These are phyloP conservation scores for Selene dorsalis DNA, from an alignment of 2,797 vertebrate genomes.

Conservation along the genomic window DNA sequence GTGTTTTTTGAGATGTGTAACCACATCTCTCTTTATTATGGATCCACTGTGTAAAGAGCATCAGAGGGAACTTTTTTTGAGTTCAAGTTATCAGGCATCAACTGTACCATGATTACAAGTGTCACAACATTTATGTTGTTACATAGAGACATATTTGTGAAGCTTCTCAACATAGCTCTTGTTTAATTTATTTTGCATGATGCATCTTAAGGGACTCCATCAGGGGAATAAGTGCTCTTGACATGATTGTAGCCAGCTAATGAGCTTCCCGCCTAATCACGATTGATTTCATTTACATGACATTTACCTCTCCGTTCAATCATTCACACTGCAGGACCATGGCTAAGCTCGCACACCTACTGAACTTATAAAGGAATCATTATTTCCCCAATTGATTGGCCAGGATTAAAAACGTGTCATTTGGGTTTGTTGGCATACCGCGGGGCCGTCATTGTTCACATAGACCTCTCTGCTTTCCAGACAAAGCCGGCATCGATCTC, in stretches of 20 bases:
- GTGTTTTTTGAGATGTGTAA: no score
- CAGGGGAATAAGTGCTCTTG: constrained; percentile 76
- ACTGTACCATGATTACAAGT: constrained; percentile 57
- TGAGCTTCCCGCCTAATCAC: constrained; percentile 78
- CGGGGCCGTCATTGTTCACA: constrained; percentile 46
- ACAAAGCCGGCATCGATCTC: constrained; percentile 79
- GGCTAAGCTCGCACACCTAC: constrained; percentile 44
- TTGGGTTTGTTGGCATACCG: constrained; percentile 55
- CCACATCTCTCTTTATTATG: constrained; percentile 20
- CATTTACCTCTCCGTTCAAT: constrained; percentile 79
- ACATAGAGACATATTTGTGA: constrained; percentile 65
- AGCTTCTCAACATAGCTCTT: constrained; percentile 58
- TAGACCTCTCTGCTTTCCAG: constrained; percentile 41
- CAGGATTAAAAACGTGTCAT: constrained; percentile 65
- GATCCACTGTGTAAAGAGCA: constrained; percentile 6
- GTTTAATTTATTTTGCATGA: constrained; percentile 67
- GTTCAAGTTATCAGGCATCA: constrained; percentile 35
- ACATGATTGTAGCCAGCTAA: constrained; percentile 75
- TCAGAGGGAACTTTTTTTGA: constrained; percentile 14
- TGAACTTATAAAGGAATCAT: constrained; percentile 70
- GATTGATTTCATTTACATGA: constrained; percentile 83
- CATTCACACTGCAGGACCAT: constrained; percentile 49
- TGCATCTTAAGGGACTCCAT: constrained; percentile 72
- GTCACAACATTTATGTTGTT: constrained; percentile 64
- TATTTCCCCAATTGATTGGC: constrained; percentile 72